These are phyloP conservation scores for Eulithis testata DNA, from an alignment of 2,888 invertebrate genomes.

Conservation along the genomic window DNA sequence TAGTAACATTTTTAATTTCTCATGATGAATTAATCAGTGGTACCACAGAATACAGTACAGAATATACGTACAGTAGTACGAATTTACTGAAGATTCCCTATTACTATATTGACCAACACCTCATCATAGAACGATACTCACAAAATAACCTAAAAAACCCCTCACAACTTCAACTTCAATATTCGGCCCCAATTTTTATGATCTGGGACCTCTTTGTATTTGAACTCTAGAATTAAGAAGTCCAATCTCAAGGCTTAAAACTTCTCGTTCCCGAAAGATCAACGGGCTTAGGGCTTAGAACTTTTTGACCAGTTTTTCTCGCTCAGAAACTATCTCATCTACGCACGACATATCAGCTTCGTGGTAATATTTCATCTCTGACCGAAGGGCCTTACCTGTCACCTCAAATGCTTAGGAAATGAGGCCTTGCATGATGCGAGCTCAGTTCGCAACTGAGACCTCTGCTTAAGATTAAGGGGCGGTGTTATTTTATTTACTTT, in stretches of 20 bases:
- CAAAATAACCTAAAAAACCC: no score
- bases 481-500: slow-evolving; percentile 39
- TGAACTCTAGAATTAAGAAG: neutral
- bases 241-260: slow-evolving; percentile 1
- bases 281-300: neutral
- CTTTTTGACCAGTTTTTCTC: slow-evolving; percentile 5
- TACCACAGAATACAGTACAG: no score
- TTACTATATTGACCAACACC: no score
- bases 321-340: neutral
- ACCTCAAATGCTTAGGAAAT: slow-evolving; percentile 18
- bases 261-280: slow-evolving; percentile 1
- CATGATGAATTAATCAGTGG: no score
- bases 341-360: neutral
- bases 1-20: no score
- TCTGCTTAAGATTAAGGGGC: slow-evolving; percentile 41
- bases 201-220: neutral
- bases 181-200: neutral
- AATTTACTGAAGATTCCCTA: no score
- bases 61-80: no score
- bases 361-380: slow-evolving; percentile 8
- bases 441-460: slow-evolving; percentile 35
- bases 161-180: no score
- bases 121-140: no score
- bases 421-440: slow-evolving; percentile 41
- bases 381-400: slow-evolving; percentile 17